These are phyloP conservation scores for Aratinga solstitialis DNA, from an alignment of 2,797 vertebrate genomes.

Conservation along the genomic window DNA sequence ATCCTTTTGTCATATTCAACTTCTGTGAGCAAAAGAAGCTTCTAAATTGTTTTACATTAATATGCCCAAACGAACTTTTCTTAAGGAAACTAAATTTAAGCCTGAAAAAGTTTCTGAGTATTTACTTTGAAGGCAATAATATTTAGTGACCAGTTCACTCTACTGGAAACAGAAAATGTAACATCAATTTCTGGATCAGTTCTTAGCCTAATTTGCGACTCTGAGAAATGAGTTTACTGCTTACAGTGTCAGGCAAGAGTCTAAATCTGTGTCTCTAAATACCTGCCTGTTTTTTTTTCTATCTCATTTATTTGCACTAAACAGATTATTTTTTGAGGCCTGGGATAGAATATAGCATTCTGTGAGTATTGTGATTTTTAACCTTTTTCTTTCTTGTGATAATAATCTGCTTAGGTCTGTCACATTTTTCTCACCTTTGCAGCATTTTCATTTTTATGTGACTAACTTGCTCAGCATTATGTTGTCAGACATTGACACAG, in stretches of 20 bases:
- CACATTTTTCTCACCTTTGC: background rate
- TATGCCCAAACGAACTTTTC: background rate
- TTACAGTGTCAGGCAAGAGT: background rate
- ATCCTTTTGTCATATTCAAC: background rate
- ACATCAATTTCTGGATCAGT: background rate
- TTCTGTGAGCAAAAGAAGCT: background rate
- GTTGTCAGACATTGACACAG: background rate
- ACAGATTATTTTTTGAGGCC: background rate
- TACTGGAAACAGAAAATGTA: background rate
- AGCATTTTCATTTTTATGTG: background rate
- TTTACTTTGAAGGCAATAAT: background rate
- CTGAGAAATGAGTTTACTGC: background rate
- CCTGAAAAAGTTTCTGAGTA: background rate
- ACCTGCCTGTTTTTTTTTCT: background rate
- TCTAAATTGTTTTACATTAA: background rate
- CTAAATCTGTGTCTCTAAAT: background rate
- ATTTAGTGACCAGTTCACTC: background rate
- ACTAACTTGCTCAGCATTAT: background rate
- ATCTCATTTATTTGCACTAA: background rate
- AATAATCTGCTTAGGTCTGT: background rate
- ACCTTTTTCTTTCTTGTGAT: background rate
- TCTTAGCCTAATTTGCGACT: background rate
- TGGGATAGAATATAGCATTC: background rate
- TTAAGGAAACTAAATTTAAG: conserved; percentile 15
- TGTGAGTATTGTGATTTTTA: rapidly evolving